Base-by-base conservation (phyloP, 2,113 vertebrate species). In the Chaenocephalus aceratus region DNA sequence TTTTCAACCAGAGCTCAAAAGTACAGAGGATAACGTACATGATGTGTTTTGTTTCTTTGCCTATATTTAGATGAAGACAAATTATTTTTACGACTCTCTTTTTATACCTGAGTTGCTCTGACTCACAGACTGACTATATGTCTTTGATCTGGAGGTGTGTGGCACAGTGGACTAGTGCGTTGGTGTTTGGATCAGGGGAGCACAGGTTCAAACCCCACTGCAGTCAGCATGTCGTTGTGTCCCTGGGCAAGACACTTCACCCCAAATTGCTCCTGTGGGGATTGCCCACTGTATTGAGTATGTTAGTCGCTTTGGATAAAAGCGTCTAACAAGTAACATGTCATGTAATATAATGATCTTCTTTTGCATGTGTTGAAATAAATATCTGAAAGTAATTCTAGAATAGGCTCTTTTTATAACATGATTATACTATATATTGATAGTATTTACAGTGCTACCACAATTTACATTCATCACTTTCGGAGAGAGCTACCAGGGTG, bases 381-480 rank as follows among this genome's bases (percentile, higher is more conserved):
- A 41, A 41, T 72, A 59, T 86, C 70, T 86, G 58, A 80, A 64
- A 72, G 56, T 60, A 15, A 23, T 80, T 41, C 64, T 44, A 86
- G 80, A 91, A 88, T 82, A 86, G 67, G 21, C 14, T 21, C 60
- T 54, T 86, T 81, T 87, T 51, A 65, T 57, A 73, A 49, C 26
- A 23, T 73, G 86, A 82, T 82, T 89, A 84, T 88, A 77, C 84
- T 83, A 87, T 84, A 82, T 85, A 82, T 84, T 85, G 69, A 77
- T 73, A 80, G 68, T 72, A 57, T 75, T 75, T 76, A 72, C 57
- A 30, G 53, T 60, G 7, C 66, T 59, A 54, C 65, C 48, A 77
- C 44, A 77, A 76, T 80, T 75, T 72, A 73, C 62, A 36, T 56
- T 72, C 78, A 82, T 66, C 16, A 65, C 74, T 76, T 83, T 68